Conservation (phyloP, 1,140 invertebrate genomes). For the Procambarus clarkii region DNA sequence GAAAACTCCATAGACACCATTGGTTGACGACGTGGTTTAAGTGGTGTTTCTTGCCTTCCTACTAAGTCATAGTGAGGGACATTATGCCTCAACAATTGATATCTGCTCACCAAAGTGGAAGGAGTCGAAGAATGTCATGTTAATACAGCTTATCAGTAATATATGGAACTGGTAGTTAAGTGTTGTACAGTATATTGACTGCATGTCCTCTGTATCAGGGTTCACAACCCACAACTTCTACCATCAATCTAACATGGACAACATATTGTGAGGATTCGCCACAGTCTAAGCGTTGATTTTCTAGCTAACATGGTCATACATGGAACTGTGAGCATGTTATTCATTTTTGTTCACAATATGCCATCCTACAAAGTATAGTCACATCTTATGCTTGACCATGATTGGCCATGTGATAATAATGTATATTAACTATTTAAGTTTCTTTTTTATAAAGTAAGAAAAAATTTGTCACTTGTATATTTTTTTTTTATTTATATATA, state of each 20-base stretch:
- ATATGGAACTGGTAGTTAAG: constrained; percentile 66
- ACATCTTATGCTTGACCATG: constrained; percentile 66
- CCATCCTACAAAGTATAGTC: constrained; percentile 58
- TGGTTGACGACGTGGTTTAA: constrained; percentile 37
- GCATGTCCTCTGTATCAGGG: constrained; percentile 51
- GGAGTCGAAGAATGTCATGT: constrained; percentile 46
- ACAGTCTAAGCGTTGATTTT: constrained; percentile 36
- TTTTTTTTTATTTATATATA: constrained; percentile 17
- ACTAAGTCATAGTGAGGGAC: constrained; percentile 49
- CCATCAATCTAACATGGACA: constrained; percentile 29
- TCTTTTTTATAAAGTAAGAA: constrained; percentile 68
- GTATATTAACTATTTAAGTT: constrained; percentile 69
- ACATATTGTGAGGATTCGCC: constrained; percentile 7
- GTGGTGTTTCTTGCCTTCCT: constrained; percentile 41
- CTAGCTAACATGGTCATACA: constrained; percentile 68
- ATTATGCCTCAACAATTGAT: constrained; percentile 24
- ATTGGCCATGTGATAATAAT: constrained; percentile 69
- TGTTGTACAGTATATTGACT: constrained; percentile 67
- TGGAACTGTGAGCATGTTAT: constrained; percentile 56
- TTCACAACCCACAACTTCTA: constrained; percentile 30
- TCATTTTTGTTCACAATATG: constrained; percentile 46
- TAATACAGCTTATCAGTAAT: constrained; percentile 64
- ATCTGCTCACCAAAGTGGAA: constrained; percentile 67
- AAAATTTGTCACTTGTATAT: constrained; percentile 68
- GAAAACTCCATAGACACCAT: constrained; percentile 40